phyloP scores from a whole-genome alignment of 2,113 vertebrate genomes.

The Peromyscus californicus region DNA sequence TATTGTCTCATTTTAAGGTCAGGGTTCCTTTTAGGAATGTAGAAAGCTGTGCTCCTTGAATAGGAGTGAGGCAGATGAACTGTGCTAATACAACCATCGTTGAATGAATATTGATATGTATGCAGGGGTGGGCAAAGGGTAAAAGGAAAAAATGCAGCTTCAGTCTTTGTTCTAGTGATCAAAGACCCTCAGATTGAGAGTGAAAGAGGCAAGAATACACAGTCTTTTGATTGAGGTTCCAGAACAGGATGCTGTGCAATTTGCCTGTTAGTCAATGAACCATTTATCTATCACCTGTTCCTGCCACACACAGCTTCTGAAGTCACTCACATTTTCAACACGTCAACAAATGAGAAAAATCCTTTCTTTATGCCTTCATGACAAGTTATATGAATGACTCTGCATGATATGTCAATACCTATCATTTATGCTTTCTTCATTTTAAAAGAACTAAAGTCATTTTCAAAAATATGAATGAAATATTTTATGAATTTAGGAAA shows the following conservation, averaged over 20 bases:
- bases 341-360: background rate
- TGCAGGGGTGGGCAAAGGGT: background rate
- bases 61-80: accelerated
- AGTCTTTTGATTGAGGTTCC: background rate
- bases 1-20: background rate
- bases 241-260: accelerated
- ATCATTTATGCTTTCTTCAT: background rate
- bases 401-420: background rate
- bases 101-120: background rate
- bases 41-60: background rate
- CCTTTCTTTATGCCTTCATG: background rate
- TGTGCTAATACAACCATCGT: accelerated
- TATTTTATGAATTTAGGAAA: slow-evolving; percentile 40
- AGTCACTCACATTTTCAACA: background rate
- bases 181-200: background rate
- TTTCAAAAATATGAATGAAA: slow-evolving; percentile 30
- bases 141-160: background rate
- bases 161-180: background rate
- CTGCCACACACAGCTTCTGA: background rate
- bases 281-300: background rate
- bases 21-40: background rate
- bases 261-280: accelerated
- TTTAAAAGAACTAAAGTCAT: slow-evolving; percentile 1
- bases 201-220: background rate
- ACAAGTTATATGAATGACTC: background rate